Evolutionary conservation across 2,888 invertebrate species (phyloP).

Genomic region (Dicyrtoma fusca): DNA sequence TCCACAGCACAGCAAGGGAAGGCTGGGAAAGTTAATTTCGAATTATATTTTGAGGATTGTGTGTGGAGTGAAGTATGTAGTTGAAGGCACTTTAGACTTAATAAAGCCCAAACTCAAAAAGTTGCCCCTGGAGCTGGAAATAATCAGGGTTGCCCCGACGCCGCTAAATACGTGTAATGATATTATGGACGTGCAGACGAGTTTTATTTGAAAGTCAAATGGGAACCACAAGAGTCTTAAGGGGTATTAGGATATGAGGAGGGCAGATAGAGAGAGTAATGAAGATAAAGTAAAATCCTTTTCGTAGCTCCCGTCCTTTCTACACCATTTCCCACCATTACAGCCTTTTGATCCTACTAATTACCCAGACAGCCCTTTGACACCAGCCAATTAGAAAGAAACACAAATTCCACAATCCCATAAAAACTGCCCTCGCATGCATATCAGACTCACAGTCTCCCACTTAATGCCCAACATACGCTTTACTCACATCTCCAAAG

Average conservation of each 20-base stretch:
- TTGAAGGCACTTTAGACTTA: no score
- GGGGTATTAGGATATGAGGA: no score
- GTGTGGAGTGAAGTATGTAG: no score
- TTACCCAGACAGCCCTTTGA: conserved; percentile 20
- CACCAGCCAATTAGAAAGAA: conserved; percentile 12
- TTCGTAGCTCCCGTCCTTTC: neutral
- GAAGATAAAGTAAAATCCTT: neutral
- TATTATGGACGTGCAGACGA: neutral
- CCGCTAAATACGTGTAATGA: neutral
- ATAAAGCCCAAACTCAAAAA: no score
- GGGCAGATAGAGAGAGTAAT: neutral
- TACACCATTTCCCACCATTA: conserved; percentile 3
- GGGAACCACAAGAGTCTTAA: neutral
- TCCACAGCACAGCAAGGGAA: no score
- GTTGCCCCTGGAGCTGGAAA: no score
- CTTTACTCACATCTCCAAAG: no score
- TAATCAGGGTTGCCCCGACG: no score
- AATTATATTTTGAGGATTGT: no score
- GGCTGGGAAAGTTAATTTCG: no score
- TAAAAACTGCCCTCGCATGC: neutral
- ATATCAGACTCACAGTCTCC: no score
- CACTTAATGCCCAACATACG: no score
- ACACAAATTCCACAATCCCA: neutral
- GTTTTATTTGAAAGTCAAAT: neutral
- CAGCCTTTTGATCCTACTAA: conserved; percentile 22